These are phyloP conservation scores for Myotis vivesi DNA, from an alignment of 2,797 vertebrate species.

Conservation along the genomic window DNA sequence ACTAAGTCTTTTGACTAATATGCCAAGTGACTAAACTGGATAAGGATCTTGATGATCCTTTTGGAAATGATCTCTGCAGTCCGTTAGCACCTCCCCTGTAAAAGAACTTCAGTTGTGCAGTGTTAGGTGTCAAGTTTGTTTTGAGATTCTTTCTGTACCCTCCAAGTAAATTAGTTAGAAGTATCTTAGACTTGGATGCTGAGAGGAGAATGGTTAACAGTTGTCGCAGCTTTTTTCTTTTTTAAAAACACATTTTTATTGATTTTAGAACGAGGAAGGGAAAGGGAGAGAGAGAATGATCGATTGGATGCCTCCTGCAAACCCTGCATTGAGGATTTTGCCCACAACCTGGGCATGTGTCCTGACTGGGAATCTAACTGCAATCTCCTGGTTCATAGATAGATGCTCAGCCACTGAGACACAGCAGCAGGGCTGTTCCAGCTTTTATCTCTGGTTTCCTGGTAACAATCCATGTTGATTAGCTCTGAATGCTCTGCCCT, in stretches of 20 bases:
- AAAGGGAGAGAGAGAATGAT: too few species aligned
- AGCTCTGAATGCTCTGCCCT: constrained; percentile 37
- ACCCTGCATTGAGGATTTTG: too few species aligned
- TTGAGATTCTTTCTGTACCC: neutral
- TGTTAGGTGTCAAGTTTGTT: neutral
- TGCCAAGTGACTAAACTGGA: neutral
- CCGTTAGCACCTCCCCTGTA: neutral
- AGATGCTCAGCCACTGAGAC: too few species aligned
- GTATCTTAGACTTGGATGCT: neutral
- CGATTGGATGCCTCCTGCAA: too few species aligned
- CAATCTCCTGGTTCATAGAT: too few species aligned
- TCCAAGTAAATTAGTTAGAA: neutral
- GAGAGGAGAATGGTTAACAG: constrained; percentile 9
- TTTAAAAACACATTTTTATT: too few species aligned
- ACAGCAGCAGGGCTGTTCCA: neutral
- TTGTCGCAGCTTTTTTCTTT: neutral
- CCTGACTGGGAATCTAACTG: too few species aligned
- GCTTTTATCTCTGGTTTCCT: neutral
- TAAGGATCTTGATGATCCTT: neutral
- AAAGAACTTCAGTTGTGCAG: neutral
- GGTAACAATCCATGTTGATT: neutral
- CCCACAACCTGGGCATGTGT: too few species aligned
- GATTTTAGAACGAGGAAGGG: too few species aligned
- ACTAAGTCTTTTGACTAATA: neutral
- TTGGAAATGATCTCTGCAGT: neutral